phyloP scores from a whole-genome alignment of 2,797 vertebrate species.

The Macrochelys suwanniensis region DNA sequence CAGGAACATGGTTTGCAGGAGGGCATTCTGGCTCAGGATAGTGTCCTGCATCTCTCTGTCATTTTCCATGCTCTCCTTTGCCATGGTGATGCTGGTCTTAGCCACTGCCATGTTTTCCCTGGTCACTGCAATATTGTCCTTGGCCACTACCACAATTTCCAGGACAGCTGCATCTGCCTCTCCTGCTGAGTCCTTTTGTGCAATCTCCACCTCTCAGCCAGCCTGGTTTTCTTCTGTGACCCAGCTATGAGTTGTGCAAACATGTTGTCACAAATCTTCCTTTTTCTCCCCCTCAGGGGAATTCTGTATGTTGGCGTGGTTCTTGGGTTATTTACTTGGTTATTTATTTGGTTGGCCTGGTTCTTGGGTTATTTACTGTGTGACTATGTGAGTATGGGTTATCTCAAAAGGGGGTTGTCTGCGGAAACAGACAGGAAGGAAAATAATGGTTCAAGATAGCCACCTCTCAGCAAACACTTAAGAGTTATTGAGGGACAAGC shows the following conservation, averaged over 20 bases:
- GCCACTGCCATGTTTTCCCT: too few species aligned
- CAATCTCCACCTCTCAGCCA: too few species aligned
- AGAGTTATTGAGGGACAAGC: not conserved
- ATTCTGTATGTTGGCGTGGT: not conserved
- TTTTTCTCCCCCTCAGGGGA: too few species aligned
- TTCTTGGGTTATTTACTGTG: not conserved
- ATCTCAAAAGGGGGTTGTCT: not conserved
- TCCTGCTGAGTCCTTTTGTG: too few species aligned
- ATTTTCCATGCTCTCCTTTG: too few species aligned
- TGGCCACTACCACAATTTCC: too few species aligned
- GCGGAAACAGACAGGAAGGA: conserved; percentile 24
- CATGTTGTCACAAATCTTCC: too few species aligned
- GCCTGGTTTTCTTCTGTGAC: too few species aligned
- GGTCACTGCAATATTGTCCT: too few species aligned
- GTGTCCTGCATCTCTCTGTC: not conserved
- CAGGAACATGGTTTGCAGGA: not conserved
- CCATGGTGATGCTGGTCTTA: too few species aligned
- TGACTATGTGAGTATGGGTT: not conserved
- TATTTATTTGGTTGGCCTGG: not conserved
- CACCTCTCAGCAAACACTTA: conserved; percentile 25
- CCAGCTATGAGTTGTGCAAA: too few species aligned
- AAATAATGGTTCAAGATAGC: conserved; percentile 7
- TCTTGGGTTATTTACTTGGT: not conserved
- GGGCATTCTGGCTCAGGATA: not conserved
- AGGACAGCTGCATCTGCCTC: too few species aligned